Evolutionary conservation across 1,140 invertebrate species (phyloP), one percentile per base, ranked within the genome.

Genomic region (Teleopsis dalmanni): DNA sequence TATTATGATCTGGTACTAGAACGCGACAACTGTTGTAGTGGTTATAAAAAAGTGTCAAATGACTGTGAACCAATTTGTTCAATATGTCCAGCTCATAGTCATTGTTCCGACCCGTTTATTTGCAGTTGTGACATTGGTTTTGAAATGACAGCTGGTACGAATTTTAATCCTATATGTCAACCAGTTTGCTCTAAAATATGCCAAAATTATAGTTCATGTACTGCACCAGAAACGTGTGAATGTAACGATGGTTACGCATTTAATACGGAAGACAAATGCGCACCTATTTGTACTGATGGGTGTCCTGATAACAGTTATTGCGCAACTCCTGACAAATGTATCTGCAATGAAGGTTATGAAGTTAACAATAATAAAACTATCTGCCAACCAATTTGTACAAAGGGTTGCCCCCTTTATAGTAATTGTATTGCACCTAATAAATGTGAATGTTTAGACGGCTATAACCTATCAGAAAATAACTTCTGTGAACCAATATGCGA

Each of bases 171-270:
- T n/a, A n/a, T n/a, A 2, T 49, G 47, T 23, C n/a, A 31, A 16
- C 37, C 48, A 1, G 16, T 36, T 9, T 49, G 48, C 21, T 23
- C 34, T 23, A 42, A 35, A 18, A 19, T 23, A 23, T 66, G 73
- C 47, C 6, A 33, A 6, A 54, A 44, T 22, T 3, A 71, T 34
- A 69, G 67, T 6, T 49, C 38, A 6, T 76, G 74, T 50, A 54
- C 59, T 9, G 72, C 67, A 0, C 78, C 78, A 1, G 67, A 79
- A 3, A 63, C 57, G 1, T 81, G 80, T 59, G 59, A 68, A 11
- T 80, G 78, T 50, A 75, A 72, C 54, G 68, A 72, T 25, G 76
- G 76, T 34, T 75, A 76, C 50, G 73, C 78, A 14, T 73, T 72
- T 25, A 50, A 29, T 16, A n/a, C 11, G 14, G 13, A 23, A n/a